These are phyloP conservation scores for Siderastrea siderea DNA, from an alignment of 92 coral and sea anemone species.

Conservation along the genomic window DNA sequence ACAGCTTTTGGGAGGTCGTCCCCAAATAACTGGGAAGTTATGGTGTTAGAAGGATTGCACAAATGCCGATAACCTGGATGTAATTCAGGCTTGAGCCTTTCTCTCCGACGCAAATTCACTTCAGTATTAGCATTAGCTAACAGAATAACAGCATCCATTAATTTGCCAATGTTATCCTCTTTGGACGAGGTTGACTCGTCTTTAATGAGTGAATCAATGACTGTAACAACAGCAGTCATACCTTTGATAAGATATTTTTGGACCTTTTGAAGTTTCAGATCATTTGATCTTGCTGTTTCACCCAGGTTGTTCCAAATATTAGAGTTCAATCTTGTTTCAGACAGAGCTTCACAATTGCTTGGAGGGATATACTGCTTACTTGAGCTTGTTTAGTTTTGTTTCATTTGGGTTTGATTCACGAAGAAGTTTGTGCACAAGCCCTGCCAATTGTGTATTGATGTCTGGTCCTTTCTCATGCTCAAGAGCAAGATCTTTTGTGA, in stretches of 20 bases:
- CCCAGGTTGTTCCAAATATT: neutral
- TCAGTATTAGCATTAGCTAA: neutral
- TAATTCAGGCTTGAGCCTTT: neutral
- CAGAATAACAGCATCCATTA: neutral
- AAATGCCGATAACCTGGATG: neutral
- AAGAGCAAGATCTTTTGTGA: neutral
- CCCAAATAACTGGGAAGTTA: neutral
- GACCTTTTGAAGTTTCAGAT: no score
- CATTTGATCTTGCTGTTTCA: neutral
- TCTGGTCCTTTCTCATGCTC: neutral
- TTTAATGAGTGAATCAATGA: neutral
- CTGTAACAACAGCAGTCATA: slow-evolving; percentile 2
- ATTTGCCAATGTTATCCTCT: neutral
- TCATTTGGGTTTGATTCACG: neutral
- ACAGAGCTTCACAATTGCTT: neutral
- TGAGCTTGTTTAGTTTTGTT: neutral
- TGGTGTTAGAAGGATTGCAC: neutral
- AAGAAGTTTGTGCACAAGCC: neutral
- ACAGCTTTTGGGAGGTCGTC: neutral
- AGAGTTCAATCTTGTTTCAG: neutral
- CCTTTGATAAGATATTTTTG: neutral
- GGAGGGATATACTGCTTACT: neutral
- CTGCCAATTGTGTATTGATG: neutral
- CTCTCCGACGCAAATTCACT: neutral
- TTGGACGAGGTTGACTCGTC: neutral